phyloP scores from a whole-genome alignment of 2,797 vertebrate species.

The Macrochelys suwanniensis region DNA sequence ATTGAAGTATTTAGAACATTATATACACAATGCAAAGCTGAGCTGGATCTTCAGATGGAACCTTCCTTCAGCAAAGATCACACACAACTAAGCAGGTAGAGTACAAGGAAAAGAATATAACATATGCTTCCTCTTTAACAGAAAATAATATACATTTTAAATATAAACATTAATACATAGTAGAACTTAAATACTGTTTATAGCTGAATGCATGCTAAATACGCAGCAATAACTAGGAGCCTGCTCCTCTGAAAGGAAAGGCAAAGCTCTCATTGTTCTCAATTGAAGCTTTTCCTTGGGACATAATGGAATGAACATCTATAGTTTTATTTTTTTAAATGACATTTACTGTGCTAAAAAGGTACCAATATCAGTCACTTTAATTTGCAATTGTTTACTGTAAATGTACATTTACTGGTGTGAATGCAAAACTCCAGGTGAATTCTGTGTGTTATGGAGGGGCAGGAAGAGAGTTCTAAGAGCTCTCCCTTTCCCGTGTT shows the following conservation, averaged over 20 bases:
- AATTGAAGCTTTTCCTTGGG: background rate
- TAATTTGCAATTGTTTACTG: background rate
- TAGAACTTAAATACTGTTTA: background rate
- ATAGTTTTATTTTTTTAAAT: background rate
- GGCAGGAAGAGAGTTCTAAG: background rate
- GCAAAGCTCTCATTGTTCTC: background rate
- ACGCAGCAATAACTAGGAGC: background rate
- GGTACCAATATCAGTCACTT: background rate
- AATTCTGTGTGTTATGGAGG: background rate
- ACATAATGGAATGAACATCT: background rate
- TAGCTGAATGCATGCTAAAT: background rate
- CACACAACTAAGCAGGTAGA: constrained; percentile 95
- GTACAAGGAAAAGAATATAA: background rate
- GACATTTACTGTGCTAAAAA: background rate
- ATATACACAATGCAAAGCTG: constrained; percentile 94
- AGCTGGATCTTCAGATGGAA: constrained; percentile 93
- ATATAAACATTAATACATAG: background rate
- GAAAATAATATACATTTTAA: background rate
- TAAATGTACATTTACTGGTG: background rate
- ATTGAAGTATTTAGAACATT: constrained; percentile 97
- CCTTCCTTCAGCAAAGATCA: constrained; percentile 96
- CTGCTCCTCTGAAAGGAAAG: background rate
- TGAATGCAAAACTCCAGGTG: background rate
- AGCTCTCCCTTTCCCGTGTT: background rate
- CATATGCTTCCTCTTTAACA: background rate